Base-by-base conservation (phyloP, 92 coral and sea anemone species). In the Zoanthus solanderi region DNA sequence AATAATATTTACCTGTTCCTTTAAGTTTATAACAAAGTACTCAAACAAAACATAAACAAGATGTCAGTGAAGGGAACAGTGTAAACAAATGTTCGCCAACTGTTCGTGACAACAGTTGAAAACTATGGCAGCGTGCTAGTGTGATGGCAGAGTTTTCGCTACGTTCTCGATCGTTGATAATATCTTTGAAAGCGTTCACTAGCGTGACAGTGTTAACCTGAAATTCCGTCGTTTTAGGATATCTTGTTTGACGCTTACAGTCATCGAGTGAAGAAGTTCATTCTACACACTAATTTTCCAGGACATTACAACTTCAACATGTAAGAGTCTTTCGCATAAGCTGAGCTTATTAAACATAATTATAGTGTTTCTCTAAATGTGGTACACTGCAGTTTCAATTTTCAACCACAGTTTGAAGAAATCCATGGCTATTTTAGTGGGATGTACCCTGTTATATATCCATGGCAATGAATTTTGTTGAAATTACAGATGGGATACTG, bases 291-390 rank as follows among this genome's bases (percentile, higher is more conserved):
- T 6, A 97, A 97, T 84, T 97, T 95, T 79, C 99, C 99, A 54
- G 99, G 99, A 9, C 99, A 97, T 71, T 97, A 94, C 88, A 97
- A 97, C 92, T 97, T 97, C 73, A 97, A 97, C 92, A 97, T 95
- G 99, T 95, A 84, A 92, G 98, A 9, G 58, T 61, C 4, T 7
- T 65, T 29, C 61, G n/a, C 18, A 73, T 15, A 13, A 60, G 1
- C 12, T 37, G 42, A 37, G 42, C 42, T 37, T 37, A 37, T 37
- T 4, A 37, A 37, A 37, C 4, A 58, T 53, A 9, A 1, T 53
- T 5, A 60, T 15, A 17, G 28, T 7, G 6, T 14, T 5, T 58
- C 1, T 14, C 3, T 5, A 0, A 12, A 14, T 18, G 66, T 12
- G 12, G 5, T 58, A 58, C 14, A 50, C 12, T 50, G 9, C 18